Conservation (phyloP, 2,113 vertebrate species). For the Corvus cornix region DNA sequence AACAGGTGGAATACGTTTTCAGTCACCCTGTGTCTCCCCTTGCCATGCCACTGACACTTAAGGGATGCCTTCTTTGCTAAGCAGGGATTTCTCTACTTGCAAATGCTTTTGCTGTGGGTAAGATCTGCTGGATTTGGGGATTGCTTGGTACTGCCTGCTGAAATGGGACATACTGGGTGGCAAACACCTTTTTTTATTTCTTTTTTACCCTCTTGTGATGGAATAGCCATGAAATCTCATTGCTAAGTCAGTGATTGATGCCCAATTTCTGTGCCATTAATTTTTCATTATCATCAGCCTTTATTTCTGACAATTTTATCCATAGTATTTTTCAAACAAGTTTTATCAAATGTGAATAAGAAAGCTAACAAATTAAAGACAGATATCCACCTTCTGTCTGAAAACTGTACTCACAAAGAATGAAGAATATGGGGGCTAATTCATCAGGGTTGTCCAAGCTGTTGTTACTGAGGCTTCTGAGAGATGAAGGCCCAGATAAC, state of each 20-base stretch:
- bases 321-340: not conserved
- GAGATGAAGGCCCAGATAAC: constrained; percentile 5
- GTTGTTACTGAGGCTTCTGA: not conserved
- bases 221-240: not conserved
- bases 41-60: not conserved
- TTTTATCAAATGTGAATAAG: not conserved
- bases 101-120: not conserved
- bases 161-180: not conserved
- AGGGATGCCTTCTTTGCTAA: not conserved
- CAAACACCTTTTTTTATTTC: not conserved
- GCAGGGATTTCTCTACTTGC: not conserved
- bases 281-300: not conserved
- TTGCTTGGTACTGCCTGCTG: not conserved
- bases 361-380: not conserved
- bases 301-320: not conserved
- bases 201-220: not conserved
- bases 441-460: not conserved
- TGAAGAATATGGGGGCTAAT: not conserved
- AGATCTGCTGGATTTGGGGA: not conserved
- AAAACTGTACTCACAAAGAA: not conserved
- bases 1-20: not conserved
- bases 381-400: not conserved
- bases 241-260: not conserved
- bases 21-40: not conserved
- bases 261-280: not conserved